A percentile compares a stretch with the other conserved stretches of the same genome.
These are phyloP conservation scores for Varanus salvator DNA, from an alignment of 2,113 vertebrate genomes.

Conservation along the genomic window DNA sequence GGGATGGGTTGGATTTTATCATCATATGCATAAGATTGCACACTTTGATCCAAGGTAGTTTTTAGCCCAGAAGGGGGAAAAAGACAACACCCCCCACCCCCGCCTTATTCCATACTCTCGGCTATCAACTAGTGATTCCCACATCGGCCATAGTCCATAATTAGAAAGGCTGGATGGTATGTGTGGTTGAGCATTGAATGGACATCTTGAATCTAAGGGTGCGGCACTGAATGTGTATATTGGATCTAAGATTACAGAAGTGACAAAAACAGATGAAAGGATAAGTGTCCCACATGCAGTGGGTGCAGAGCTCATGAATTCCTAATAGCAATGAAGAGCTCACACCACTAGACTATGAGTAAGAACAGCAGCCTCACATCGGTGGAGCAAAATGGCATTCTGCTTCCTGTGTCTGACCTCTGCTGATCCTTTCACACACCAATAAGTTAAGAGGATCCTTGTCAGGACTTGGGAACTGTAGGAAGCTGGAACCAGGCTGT, in stretches of 20 bases:
- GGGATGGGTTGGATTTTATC: not conserved
- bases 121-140: not conserved
- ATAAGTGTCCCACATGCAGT: not conserved
- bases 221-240: not conserved
- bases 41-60: not conserved
- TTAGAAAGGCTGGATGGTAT: not conserved
- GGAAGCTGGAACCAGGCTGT: not conserved
- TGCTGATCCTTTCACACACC: not conserved
- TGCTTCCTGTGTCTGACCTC: not conserved
- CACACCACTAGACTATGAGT: too few relatives aligned
- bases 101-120: not conserved
- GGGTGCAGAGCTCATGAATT: not conserved
- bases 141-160: not conserved
- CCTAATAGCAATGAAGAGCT: not conserved
- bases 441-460: not conserved
- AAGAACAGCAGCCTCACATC: not conserved
- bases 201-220: not conserved
- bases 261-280: not conserved
- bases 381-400: not conserved
- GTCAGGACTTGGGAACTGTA: not conserved
- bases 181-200: not conserved
- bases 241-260: not conserved
- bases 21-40: not conserved
- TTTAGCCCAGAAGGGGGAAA: not conserved
- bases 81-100: not conserved